A percentile compares a stretch with the other conserved stretches of the same genome.
These are phyloP conservation scores for Leucoraja erinaceus DNA, from an alignment of 2,113 vertebrate genomes.

Conservation along the genomic window DNA sequence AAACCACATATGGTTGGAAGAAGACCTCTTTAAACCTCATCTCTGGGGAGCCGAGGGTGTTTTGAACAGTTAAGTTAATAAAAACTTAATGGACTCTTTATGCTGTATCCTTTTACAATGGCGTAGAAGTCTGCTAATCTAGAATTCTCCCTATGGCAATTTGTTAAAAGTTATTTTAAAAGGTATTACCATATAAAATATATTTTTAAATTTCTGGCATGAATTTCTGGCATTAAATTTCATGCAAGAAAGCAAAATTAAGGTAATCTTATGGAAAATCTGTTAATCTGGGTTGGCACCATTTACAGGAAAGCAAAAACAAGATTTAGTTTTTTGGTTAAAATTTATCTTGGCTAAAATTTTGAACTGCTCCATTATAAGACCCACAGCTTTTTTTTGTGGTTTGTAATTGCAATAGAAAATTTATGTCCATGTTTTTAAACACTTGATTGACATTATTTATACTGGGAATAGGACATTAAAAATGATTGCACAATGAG, in stretches of 20 bases:
- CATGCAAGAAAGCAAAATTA: not conserved
- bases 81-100: constrained; percentile 33
- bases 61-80: constrained; percentile 36
- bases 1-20: constrained; percentile 24
- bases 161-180: not conserved
- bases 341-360: not conserved
- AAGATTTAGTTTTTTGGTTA: not conserved
- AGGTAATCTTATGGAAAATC: not conserved
- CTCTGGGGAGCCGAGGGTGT: constrained; percentile 37
- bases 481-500: not conserved
- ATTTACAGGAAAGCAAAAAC: not conserved
- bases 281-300: not conserved
- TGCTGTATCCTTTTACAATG: not conserved
- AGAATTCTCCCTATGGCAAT: not conserved
- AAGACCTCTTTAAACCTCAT: constrained; percentile 33
- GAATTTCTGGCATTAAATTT: no score
- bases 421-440: not conserved
- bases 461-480: not conserved
- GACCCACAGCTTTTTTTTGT: not conserved
- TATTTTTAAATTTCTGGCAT: not conserved
- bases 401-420: not conserved
- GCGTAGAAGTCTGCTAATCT: not conserved
- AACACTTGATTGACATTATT: not conserved
- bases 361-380: not conserved
- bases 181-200: not conserved